Evolutionary conservation across 2,113 vertebrate species (phyloP).

Genomic region (Cygnus buccinator): DNA sequence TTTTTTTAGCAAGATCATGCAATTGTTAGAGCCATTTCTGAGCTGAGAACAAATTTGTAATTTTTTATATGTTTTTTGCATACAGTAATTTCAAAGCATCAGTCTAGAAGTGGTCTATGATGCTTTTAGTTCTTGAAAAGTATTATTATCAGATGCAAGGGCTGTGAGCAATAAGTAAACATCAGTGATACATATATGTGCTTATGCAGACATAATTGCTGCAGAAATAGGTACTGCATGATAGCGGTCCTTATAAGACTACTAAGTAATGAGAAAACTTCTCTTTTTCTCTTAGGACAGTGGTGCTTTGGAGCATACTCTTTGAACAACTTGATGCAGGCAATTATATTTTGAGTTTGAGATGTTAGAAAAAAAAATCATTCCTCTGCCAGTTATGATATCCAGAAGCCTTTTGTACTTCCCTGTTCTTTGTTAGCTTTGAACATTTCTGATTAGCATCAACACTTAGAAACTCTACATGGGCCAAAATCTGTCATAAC

Average conservation of each 20-base stretch:
- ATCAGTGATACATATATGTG: background rate
- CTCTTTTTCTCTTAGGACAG: background rate
- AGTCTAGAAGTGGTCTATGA: constrained; percentile 9
- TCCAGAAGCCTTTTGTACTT: background rate
- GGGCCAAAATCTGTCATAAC: background rate
- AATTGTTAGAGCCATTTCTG: constrained; percentile 3
- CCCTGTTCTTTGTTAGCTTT: background rate
- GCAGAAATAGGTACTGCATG: background rate
- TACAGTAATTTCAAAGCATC: background rate
- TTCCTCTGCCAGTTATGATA: background rate
- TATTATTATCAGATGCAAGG: constrained; percentile 43
- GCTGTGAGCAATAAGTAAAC: constrained; percentile 29
- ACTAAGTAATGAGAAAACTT: background rate
- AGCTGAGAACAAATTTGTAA: constrained; percentile 13
- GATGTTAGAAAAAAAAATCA: background rate
- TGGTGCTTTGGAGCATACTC: background rate
- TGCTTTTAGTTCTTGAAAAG: constrained; percentile 43
- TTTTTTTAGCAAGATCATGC: constrained; percentile 25
- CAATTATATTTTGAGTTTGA: background rate
- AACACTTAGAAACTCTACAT: background rate
- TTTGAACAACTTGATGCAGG: background rate
- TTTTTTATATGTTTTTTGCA: constrained; percentile 25
- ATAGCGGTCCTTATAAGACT: background rate
- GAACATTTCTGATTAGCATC: background rate
- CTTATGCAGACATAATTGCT: background rate